Evolutionary conservation across 1,140 invertebrate genomes (phyloP), one percentile per base, ranked within the genome.

Genomic region (Rhynchophorus ferrugineus): DNA sequence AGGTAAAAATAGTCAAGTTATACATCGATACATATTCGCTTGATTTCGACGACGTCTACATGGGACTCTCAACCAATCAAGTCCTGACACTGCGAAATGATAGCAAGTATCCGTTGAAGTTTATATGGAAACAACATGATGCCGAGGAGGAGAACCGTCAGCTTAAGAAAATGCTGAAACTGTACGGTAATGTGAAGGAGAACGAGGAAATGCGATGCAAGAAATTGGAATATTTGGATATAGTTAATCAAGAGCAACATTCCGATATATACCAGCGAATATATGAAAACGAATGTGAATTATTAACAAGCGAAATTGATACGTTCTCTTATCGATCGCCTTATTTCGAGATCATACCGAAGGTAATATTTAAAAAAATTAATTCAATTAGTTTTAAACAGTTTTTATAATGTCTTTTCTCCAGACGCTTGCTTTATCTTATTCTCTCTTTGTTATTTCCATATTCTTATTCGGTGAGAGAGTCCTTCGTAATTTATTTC

Each of bases 81-180:
- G 54, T 33, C 14, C 13, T 75, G 2, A 66, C 58, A n/a, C 65
- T 78, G 14, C 49, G 62, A 8, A 77, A 77, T 56, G 61, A 68
- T 18, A 75, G 70, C 54, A 58, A 71, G 18, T 62, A 71, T 33
- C 29, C 66, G 2, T 59, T 71, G 3, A 57, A 64, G 3, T 75
- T 69, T 41, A 49, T 63, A n/a, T 76, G 73, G 74, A 69, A 70
- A 60, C 52, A 52, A 17, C 60, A 63, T 19, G 45, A 64, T 42
- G 54, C 53, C 20, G 22, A 6, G 0, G 51, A 65, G 11, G 45
- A 55, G 3, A 67, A 72, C 34, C 6, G 52, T 8, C 42, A 57
- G 22, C 38, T 56, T 24, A 60, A 37, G 9, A 37, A 45, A 49
- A 16, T 53, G 11, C 11, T 48, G 5, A 24, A 44, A 21, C 29